Evolutionary conservation across 92 coral and sea anemone genomes (phyloP).

Genomic region (Scolanthus callimorphus): DNA sequence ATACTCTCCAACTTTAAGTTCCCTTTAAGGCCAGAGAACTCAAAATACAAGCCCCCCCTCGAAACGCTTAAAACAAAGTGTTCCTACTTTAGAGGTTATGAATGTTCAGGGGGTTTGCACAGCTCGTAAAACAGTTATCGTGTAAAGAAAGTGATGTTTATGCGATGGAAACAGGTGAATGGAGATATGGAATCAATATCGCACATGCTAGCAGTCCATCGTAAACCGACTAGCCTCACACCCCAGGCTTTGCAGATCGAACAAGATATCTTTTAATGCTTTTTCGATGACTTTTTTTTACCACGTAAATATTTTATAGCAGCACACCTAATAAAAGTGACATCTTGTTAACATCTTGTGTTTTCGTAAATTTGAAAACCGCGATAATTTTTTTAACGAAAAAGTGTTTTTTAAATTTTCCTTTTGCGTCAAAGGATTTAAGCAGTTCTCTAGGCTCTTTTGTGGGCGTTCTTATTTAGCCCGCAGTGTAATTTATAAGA

Average conservation of each 20-base stretch:
- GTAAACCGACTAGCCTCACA: conserved; percentile 34
- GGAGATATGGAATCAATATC: conserved; percentile 18
- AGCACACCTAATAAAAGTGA: conserved; percentile 18
- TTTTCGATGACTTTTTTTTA: conserved; percentile 15
- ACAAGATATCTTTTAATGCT: conserved; percentile 22
- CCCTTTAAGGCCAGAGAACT: too few species aligned
- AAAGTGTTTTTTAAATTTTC: neutral
- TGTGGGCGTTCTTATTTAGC: neutral
- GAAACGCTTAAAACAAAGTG: too few species aligned
- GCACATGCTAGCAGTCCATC: conserved; percentile 19
- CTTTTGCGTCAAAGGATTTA: neutral
- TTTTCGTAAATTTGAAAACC: conserved; percentile 5
- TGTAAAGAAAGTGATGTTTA: conserved; percentile 12
- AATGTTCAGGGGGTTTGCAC: neutral
- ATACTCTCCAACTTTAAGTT: too few species aligned
- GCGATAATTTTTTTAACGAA: conserved; percentile 1
- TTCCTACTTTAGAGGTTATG: neutral
- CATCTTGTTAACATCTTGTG: conserved; percentile 51
- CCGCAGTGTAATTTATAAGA: too few species aligned
- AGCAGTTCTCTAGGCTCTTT: neutral
- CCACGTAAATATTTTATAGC: conserved; percentile 40
- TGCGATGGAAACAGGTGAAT: conserved; percentile 27
- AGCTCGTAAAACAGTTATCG: conserved; percentile 33
- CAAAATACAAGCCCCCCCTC: too few species aligned
- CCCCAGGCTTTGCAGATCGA: conserved; percentile 34